Percentiles rank a stretch among this genome's conserved stretches.
Evolutionary conservation across 2,113 vertebrate species (phyloP).

Genomic region (Ceratotherium simum): DNA sequence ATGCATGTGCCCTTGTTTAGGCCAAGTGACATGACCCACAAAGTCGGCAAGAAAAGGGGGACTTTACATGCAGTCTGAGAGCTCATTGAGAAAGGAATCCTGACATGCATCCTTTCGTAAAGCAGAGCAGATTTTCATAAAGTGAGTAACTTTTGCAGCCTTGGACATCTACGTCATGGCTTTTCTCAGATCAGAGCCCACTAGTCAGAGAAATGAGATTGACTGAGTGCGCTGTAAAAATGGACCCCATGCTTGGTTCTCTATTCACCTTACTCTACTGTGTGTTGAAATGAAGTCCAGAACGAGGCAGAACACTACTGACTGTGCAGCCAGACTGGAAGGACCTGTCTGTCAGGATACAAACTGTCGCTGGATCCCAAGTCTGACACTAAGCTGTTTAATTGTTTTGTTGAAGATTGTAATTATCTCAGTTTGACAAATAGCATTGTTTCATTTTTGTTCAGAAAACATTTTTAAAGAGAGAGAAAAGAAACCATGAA

Average conservation of each 20-base stretch:
- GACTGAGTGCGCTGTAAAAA: neutral
- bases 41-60: neutral
- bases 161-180: neutral
- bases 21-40: neutral
- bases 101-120: neutral
- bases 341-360: neutral
- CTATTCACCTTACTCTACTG: neutral
- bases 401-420: neutral
- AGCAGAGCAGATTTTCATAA: neutral
- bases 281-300: neutral
- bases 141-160: neutral
- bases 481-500: neutral
- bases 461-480: constrained; percentile 38
- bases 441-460: constrained; percentile 10
- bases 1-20: neutral
- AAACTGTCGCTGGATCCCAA: neutral
- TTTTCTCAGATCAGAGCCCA: constrained; percentile 5
- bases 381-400: neutral
- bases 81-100: neutral
- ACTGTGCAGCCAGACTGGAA: neutral
- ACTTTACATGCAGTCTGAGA: neutral
- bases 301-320: neutral
- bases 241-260: neutral
- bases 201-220: neutral
- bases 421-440: neutral